Conservation (phyloP, 2,113 vertebrate genomes). For the Hippoglossus stenolepis region DNA sequence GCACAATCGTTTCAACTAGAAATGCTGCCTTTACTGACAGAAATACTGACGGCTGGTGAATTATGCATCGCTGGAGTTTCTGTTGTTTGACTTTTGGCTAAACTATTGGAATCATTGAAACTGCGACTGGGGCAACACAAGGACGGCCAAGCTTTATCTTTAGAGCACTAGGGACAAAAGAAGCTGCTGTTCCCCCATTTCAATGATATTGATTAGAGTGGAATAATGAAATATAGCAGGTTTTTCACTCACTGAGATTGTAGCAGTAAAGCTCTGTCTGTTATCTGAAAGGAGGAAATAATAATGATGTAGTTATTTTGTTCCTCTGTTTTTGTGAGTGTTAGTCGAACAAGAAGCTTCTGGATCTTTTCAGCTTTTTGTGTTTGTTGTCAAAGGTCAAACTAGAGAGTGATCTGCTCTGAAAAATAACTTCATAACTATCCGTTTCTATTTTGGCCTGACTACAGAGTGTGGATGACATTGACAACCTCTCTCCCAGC, state of each 20-base stretch:
- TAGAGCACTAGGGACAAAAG: slow-evolving; percentile 15
- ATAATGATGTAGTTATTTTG: neutral
- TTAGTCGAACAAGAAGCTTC: neutral
- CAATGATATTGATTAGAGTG: slow-evolving; percentile 20
- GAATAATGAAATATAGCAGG: slow-evolving; percentile 10
- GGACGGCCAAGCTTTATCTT: slow-evolving; percentile 18
- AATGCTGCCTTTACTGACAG: slow-evolving; percentile 9
- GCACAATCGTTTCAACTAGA: slow-evolving; percentile 1
- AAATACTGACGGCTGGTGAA: slow-evolving; percentile 36
- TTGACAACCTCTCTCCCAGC: neutral
- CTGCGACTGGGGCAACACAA: slow-evolving; percentile 2
- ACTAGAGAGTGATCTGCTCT: neutral
- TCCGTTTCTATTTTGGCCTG: neutral
- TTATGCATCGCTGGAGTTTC: slow-evolving; percentile 32
- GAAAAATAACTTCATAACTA: neutral
- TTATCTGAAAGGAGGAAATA: neutral
- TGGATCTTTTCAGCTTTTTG: neutral
- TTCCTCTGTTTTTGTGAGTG: neutral
- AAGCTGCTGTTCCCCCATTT: slow-evolving; percentile 11
- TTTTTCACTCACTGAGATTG: slow-evolving; percentile 8
- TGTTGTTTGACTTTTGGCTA: slow-evolving; percentile 29
- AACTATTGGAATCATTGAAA: slow-evolving; percentile 32
- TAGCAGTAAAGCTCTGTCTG: neutral
- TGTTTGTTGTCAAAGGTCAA: slow-evolving; percentile 21
- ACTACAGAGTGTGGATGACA: neutral